phyloP scores from a whole-genome alignment of 1,140 invertebrate species.

The Pissodes strobi region DNA sequence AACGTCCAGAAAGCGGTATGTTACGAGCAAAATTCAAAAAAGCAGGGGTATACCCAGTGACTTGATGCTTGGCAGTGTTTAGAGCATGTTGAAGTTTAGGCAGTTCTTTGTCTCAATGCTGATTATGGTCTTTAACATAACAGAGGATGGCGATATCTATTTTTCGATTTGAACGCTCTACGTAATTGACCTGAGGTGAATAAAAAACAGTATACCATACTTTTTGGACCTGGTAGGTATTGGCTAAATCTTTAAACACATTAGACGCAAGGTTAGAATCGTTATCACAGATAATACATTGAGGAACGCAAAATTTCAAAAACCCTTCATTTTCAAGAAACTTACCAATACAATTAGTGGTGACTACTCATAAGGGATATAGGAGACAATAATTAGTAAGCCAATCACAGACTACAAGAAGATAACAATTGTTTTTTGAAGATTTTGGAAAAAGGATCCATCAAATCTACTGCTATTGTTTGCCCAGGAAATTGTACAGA shows the following conservation, averaged over 20 bases:
- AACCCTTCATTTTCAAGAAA: no score
- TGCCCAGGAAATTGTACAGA: no score
- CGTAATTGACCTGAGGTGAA: slow-evolving; percentile 27
- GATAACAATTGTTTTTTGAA: neutral
- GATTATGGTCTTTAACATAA: slow-evolving; percentile 25
- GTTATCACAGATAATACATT: neutral
- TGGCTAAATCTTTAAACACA: neutral
- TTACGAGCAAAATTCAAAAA: slow-evolving; percentile 29
- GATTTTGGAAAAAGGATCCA: neutral
- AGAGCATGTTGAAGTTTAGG: slow-evolving; percentile 20
- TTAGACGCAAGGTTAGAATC: neutral
- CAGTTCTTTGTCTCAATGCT: slow-evolving; percentile 24
- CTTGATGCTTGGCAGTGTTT: slow-evolving; percentile 21
- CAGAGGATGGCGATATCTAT: slow-evolving; percentile 24
- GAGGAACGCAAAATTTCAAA: no score
- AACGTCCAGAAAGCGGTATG: neutral
- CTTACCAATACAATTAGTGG: no score
- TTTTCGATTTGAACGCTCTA: slow-evolving; percentile 31
- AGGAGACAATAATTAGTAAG: no score
- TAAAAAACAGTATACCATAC: slow-evolving; percentile 22
- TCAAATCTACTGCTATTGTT: neutral
- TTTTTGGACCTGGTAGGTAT: slow-evolving; percentile 14
- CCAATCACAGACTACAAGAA: no score
- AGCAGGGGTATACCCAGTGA: slow-evolving; percentile 22
- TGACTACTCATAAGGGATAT: no score